Percentiles rank a stretch among this genome's conserved stretches.
These are phyloP conservation scores for Allygus modestus DNA, from an alignment of 2,888 invertebrate genomes.

Conservation along the genomic window DNA sequence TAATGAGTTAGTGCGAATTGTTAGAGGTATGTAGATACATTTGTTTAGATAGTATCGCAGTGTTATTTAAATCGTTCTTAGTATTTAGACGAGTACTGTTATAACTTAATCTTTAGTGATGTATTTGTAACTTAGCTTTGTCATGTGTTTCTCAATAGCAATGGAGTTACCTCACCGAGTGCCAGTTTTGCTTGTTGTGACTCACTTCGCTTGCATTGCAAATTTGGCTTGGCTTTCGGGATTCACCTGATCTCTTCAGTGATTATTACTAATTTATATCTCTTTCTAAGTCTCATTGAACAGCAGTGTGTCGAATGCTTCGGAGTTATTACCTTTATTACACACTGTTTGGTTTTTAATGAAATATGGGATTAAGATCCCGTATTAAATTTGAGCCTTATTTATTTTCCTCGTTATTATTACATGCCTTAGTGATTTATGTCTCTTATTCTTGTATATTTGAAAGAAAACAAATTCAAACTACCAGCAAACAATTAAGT, in stretches of 20 bases:
- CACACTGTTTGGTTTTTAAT: too few relatives aligned
- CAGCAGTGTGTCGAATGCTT: too few relatives aligned
- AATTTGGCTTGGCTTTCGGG: slow-evolving; percentile 31
- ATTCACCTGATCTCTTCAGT: background rate
- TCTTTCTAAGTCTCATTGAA: too few relatives aligned
- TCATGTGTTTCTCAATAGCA: background rate
- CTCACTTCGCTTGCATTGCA: slow-evolving; percentile 28
- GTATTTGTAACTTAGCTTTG: slow-evolving; percentile 22
- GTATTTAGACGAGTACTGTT: background rate
- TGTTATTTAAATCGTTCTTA: background rate
- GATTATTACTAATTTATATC: too few relatives aligned
- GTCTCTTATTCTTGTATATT: too few relatives aligned
- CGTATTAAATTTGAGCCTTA: too few relatives aligned
- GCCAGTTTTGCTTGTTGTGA: slow-evolving; percentile 24
- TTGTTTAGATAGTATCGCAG: slow-evolving; percentile 9
- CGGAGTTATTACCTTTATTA: too few relatives aligned
- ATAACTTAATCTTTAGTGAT: slow-evolving; percentile 5
- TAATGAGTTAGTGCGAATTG: background rate
- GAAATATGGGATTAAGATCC: too few relatives aligned
- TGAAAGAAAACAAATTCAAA: too few relatives aligned
- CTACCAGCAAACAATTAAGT: too few relatives aligned
- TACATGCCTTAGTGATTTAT: too few relatives aligned
- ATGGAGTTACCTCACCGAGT: background rate
- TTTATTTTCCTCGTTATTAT: too few relatives aligned
- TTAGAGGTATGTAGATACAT: slow-evolving; percentile 4